Percentiles rank a stretch among this genome's conserved stretches.
Evolutionary conservation across 2,797 vertebrate species (phyloP).

Genomic region (Anguilla marmorata): DNA sequence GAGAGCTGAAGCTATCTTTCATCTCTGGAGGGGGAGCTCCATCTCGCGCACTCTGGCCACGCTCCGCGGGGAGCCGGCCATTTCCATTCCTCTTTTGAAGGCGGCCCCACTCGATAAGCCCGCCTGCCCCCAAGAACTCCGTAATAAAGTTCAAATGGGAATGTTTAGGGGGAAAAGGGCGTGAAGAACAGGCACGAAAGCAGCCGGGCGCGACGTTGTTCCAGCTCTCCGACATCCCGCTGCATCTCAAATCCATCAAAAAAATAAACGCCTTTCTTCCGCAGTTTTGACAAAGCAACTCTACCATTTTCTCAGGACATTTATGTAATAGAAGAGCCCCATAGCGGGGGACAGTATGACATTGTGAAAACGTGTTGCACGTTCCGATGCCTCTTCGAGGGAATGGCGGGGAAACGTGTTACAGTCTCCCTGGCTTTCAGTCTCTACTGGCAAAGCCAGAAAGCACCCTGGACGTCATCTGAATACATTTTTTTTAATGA

Average conservation of each 20-base stretch:
- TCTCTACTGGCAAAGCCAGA: background rate
- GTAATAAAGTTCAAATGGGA: constrained; percentile 41
- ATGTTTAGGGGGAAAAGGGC: constrained; percentile 31
- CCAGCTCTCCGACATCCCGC: background rate
- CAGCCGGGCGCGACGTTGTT: background rate
- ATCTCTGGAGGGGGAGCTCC: constrained; percentile 44
- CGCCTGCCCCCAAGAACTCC: constrained; percentile 31
- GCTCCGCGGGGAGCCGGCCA: constrained; percentile 8
- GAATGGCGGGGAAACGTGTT: background rate
- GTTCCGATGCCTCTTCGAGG: background rate
- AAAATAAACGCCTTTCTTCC: background rate
- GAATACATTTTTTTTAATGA: background rate
- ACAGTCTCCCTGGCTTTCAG: background rate
- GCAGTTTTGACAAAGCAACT: background rate
- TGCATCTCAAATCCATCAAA: background rate
- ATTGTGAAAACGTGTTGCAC: background rate
- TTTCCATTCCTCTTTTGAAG: constrained; percentile 20
- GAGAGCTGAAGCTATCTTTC: constrained; percentile 30
- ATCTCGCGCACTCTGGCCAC: constrained; percentile 33
- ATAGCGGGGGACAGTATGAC: background rate
- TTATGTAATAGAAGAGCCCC: background rate
- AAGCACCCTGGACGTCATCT: background rate
- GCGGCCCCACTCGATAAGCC: constrained; percentile 13
- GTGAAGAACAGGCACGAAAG: background rate
- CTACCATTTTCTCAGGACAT: background rate